phyloP scores from a whole-genome alignment of 1,140 invertebrate genomes.

The Agrilus planipennis region DNA sequence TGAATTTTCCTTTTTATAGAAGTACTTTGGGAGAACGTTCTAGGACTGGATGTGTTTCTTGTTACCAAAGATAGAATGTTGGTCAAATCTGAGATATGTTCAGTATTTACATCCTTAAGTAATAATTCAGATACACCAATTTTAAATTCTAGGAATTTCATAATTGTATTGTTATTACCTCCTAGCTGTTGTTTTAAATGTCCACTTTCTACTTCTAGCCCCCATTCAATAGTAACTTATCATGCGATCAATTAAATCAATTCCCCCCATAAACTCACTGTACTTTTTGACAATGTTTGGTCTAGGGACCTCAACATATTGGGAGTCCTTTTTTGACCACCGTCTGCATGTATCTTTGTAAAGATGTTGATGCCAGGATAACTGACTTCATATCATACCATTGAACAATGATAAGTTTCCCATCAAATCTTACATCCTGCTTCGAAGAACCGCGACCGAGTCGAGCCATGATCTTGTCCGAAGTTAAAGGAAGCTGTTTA shows the following conservation, averaged over 20 bases:
- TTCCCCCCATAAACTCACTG: slow-evolving; percentile 33
- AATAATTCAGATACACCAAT: too few relatives aligned
- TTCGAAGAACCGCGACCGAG: slow-evolving; percentile 9
- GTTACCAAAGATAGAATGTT: too few relatives aligned
- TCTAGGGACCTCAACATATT: slow-evolving; percentile 23
- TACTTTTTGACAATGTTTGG: slow-evolving; percentile 30
- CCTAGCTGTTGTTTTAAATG: too few relatives aligned
- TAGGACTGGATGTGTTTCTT: too few relatives aligned
- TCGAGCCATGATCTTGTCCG: slow-evolving; percentile 13
- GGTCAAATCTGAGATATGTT: too few relatives aligned
- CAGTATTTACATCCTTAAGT: too few relatives aligned
- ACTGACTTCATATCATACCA: slow-evolving; percentile 13
- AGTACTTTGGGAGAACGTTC: too few relatives aligned
- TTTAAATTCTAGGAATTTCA: too few relatives aligned
- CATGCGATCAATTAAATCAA: slow-evolving; percentile 25
- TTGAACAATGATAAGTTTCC: slow-evolving; percentile 12
- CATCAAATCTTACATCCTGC: slow-evolving; percentile 9
- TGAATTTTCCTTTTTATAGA: too few relatives aligned
- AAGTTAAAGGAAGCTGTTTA: not conserved
- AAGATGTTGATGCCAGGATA: slow-evolving; percentile 9
- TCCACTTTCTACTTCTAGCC: too few relatives aligned
- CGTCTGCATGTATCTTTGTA: slow-evolving; percentile 15
- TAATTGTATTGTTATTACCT: too few relatives aligned
- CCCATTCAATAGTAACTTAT: slow-evolving; percentile 10
- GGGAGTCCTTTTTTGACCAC: slow-evolving; percentile 25